Evolutionary conservation across 2,888 invertebrate genomes (phyloP).

Genomic region (Apeira syringaria): DNA sequence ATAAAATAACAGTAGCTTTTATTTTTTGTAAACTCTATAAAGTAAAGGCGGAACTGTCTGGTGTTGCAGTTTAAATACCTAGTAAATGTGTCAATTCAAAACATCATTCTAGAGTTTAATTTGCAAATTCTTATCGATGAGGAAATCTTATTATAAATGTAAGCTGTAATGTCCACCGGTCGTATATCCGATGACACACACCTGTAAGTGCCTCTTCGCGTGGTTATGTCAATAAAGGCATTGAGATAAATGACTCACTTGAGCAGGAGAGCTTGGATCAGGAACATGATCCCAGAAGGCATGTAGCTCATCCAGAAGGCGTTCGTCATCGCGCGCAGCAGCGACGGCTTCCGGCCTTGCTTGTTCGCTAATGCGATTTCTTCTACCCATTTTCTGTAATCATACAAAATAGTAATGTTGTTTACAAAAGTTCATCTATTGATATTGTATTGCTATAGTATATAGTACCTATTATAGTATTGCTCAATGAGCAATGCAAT

Average conservation of each 20-base stretch:
- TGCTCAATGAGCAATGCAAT: no score
- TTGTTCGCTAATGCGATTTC: slow-evolving; percentile 83
- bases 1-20: no score
- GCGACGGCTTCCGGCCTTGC: slow-evolving; percentile 83
- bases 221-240: slow-evolving; percentile 31
- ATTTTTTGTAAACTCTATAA: no score
- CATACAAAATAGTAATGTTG: slow-evolving; percentile 14
- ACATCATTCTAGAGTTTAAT: no score
- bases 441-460: no score
- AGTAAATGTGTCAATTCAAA: no score
- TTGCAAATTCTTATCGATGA: no score
- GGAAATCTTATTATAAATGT: no score
- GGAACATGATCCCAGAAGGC: slow-evolving; percentile 85
- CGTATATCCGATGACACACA: slow-evolving; percentile 6
- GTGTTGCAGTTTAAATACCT: no score
- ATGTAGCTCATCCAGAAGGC: slow-evolving; percentile 88
- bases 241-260: slow-evolving; percentile 59
- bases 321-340: slow-evolving; percentile 85
- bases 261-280: slow-evolving; percentile 81
- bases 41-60: no score
- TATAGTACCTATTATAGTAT: no score
- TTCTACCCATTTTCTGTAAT: slow-evolving; percentile 87
- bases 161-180: neutral
- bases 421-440: no score
- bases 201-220: slow-evolving; percentile 40